These are phyloP conservation scores for Portunus trituberculatus DNA, from an alignment of 1,140 invertebrate species.

Conservation along the genomic window DNA sequence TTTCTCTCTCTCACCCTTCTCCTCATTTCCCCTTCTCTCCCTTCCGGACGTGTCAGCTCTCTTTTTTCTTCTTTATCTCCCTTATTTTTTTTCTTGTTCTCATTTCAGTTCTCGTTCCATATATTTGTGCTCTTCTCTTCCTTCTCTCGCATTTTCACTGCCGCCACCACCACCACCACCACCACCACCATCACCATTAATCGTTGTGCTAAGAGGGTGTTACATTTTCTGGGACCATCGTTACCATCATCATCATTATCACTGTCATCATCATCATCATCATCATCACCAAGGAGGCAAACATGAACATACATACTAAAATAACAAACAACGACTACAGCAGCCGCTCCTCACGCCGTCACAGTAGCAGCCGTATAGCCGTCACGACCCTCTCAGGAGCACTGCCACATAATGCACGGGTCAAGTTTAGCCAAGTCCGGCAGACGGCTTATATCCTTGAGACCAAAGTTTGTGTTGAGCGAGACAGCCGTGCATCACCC, in stretches of 20 bases:
- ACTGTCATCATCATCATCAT: not conserved
- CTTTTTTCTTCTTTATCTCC: not conserved
- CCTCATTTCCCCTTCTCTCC: conserved; percentile 38
- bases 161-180: not conserved
- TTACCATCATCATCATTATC: not conserved
- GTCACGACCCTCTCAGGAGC: not conserved
- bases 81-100: conserved; percentile 37
- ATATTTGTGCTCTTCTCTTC: conserved; percentile 15
- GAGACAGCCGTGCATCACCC: conserved; percentile 16
- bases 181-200: not conserved
- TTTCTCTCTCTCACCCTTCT: not conserved
- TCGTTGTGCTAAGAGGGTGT: not conserved
- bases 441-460: conserved; percentile 2
- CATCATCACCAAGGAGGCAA: not conserved
- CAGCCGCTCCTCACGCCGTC: not conserved
- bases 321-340: not conserved
- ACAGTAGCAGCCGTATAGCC: conserved; percentile 17
- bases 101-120: conserved; percentile 23
- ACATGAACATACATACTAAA: conserved; percentile 29
- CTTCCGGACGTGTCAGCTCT: not conserved
- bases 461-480: conserved; percentile 21
- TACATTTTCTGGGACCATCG: not conserved
- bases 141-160: not conserved
- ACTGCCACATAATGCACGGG: conserved; percentile 11
- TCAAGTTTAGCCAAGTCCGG: conserved; percentile 2